Base-by-base conservation (phyloP, 2,113 vertebrate species). In the Gavia stellata region DNA sequence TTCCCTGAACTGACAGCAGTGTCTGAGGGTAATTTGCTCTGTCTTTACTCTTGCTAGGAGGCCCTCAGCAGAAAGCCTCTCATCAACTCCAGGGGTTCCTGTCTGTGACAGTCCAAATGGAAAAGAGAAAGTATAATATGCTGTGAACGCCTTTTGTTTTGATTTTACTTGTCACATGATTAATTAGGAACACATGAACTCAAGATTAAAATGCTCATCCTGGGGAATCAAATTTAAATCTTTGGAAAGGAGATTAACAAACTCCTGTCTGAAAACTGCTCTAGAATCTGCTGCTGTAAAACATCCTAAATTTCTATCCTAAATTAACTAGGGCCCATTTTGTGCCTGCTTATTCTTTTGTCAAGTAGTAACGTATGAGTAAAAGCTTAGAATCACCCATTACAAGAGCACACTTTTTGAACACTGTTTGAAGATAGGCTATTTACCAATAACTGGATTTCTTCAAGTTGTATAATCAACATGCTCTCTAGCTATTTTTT, bases 1-100 rank as follows among this genome's bases (percentile, higher is more conserved):
- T 94, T 96, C 80, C 78, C 47, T 78, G 74, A 94, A 88, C 67
- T 92, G 95, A 90, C 90, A 95, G 82, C 75, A 80, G 45, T 23
- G 45, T 92, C 88, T 96, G 92, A 71, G 42, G 26, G 50, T 70
- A 95, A 94, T 97, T 95, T 95, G 59, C 63, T 89, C 77, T 95
- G 75, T 88, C 90, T 96, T 93, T 88, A 58, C 81, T 93, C 86
- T 83, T 95, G 28, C 78, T 95, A 90, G 66, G 74, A 95, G 81
- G 92, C 58, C 74, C 85, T 88, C 92, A 96, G 81, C 71, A 88
- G 89, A 96, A 93, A 94, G 68, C 77, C 61, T 94, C 92, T 94
- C 92, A 84, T 91, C 70, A 94, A 0, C 94, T 79, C 77, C 61
- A 72, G 78, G 68, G 61, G 77, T 67, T 92, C 82, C 45, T 78